phyloP scores from a whole-genome alignment of 2,888 invertebrate species.

The Eledona agricola region DNA sequence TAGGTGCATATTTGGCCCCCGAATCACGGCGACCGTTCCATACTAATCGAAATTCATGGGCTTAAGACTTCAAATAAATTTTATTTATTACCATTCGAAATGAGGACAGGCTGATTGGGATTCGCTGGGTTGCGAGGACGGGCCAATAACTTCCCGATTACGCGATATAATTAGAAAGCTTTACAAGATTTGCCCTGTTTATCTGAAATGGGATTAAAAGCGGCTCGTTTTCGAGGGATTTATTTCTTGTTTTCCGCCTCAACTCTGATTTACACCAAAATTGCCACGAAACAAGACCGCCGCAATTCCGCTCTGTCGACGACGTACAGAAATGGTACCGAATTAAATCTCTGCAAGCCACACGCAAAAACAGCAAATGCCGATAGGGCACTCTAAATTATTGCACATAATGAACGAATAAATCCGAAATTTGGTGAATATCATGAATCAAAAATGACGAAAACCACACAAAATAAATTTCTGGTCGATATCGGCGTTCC shows the following conservation, averaged over 20 bases:
- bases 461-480: slow-evolving; percentile 5
- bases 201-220: slow-evolving; percentile 27
- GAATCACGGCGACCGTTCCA: slow-evolving; percentile 8
- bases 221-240: slow-evolving; percentile 23
- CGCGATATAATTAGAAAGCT: slow-evolving; percentile 33
- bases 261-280: slow-evolving; percentile 14
- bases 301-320: too few relatives aligned
- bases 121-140: slow-evolving; percentile 23
- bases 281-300: too few relatives aligned
- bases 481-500: slow-evolving; percentile 4
- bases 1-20: slow-evolving; percentile 23
- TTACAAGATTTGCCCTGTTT: slow-evolving; percentile 29
- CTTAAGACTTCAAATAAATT: slow-evolving; percentile 23
- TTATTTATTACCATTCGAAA: slow-evolving; percentile 24
- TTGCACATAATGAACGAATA: slow-evolving; percentile 8
- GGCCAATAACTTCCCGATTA: slow-evolving; percentile 28
- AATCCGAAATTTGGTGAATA: slow-evolving; percentile 6
- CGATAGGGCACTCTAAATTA: slow-evolving; percentile 1
- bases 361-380: not conserved
- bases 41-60: slow-evolving; percentile 22
- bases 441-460: slow-evolving; percentile 7
- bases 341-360: not conserved
- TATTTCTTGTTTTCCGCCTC: slow-evolving; percentile 20
- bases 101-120: slow-evolving; percentile 22
- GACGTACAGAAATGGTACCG: too few relatives aligned